Conservation (phyloP, 2,888 invertebrate genomes). For the Luperina nickerlii region DNA sequence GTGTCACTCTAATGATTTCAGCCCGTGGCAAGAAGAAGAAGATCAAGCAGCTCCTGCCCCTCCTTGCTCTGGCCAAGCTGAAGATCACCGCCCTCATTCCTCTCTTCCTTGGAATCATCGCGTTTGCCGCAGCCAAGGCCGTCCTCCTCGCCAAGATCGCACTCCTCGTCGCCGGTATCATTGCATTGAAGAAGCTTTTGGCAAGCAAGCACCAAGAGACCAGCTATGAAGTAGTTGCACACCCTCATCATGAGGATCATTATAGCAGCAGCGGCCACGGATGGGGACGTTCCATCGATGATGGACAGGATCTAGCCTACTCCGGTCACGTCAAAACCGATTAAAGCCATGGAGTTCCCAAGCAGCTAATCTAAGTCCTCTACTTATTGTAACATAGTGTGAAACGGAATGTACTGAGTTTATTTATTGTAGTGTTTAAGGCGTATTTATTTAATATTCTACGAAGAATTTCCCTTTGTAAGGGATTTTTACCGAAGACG, state of each 20-base stretch:
- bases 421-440: constrained; percentile 84
- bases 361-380: constrained; percentile 72
- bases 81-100: constrained; percentile 95
- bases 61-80: constrained; percentile 94
- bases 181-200: constrained; percentile 92
- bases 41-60: constrained; percentile 93
- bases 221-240: constrained; percentile 94
- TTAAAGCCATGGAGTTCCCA: constrained; percentile 70
- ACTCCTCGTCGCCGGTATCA: constrained; percentile 93
- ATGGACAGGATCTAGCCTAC: constrained; percentile 91
- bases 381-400: constrained; percentile 64
- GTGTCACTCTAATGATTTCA: constrained; percentile 74
- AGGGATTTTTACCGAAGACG: constrained; percentile 76
- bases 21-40: constrained; percentile 95
- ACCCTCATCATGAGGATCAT: constrained; percentile 91
- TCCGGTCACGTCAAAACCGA: constrained; percentile 89
- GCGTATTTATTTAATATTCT: constrained; percentile 85
- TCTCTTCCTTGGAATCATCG: constrained; percentile 93
- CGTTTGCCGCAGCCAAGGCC: constrained; percentile 96
- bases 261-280: constrained; percentile 90
- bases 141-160: constrained; percentile 95
- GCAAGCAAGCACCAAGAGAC: constrained; percentile 92
- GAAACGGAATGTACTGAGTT: constrained; percentile 72
- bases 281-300: constrained; percentile 91
- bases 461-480: constrained; percentile 81